A percentile compares a stretch with the other conserved stretches of the same genome.
Conservation (phyloP, 37 sponge, comb jelly and placozoan species). For the Hormiphora californensis region DNA sequence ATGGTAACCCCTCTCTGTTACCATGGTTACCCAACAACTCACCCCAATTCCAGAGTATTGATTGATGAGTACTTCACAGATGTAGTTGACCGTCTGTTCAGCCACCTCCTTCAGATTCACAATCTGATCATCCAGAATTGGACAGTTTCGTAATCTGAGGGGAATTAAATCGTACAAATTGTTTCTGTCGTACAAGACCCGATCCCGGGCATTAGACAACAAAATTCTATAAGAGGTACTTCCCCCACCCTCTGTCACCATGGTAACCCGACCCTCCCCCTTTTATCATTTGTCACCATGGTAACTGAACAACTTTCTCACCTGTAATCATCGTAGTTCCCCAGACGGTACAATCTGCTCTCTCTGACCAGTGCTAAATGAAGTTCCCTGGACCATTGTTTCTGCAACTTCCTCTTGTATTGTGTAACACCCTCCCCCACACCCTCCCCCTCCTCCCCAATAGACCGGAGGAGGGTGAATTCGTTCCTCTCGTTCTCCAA, state of each 20-base stretch:
- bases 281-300: no score
- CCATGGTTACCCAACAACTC: no score
- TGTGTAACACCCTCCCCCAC: neutral
- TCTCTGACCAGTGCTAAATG: neutral
- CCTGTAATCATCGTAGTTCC: neutral
- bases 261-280: no score
- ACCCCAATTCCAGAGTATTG: slow-evolving; percentile 46
- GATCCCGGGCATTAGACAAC: no score
- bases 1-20: no score
- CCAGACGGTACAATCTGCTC: neutral
- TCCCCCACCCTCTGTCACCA: no score
- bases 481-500: slow-evolving; percentile 9
- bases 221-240: no score
- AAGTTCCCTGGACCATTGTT: neutral
- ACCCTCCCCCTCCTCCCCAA: neutral
- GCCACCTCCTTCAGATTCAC: neutral
- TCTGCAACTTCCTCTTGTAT: neutral
- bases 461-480: neutral
- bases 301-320: no score
- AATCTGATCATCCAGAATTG: slow-evolving; percentile 31
- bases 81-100: slow-evolving; percentile 29
- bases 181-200: no score
- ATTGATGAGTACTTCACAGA: slow-evolving; percentile 15
- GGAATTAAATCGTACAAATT: no score
- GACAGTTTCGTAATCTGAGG: neutral